Evolutionary conservation across 1,140 invertebrate species (phyloP).

Genomic region (Oncopeltus fasciatus): DNA sequence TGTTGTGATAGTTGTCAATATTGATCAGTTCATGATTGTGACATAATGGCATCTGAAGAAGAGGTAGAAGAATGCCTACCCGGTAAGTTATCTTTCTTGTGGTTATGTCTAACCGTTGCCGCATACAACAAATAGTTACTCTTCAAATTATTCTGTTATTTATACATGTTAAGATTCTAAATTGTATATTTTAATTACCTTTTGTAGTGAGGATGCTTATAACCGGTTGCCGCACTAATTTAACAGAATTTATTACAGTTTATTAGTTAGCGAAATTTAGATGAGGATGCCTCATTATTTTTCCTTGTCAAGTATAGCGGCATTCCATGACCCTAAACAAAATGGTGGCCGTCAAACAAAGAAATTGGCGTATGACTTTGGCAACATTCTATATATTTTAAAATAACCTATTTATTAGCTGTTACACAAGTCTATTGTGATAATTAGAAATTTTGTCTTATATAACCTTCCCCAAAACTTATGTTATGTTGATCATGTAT

Average conservation of each 20-base stretch:
- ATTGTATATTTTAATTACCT: no score
- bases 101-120: constrained; percentile 10
- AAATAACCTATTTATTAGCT: background rate
- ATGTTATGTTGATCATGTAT: no score
- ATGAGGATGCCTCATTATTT: constrained; percentile 32
- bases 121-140: constrained; percentile 12
- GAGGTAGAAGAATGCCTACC: constrained; percentile 9
- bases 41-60: constrained; percentile 13
- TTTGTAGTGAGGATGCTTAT: no score
- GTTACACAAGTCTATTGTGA: background rate
- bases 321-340: constrained; percentile 41
- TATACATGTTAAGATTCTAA: background rate
- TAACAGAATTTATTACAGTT: no score
- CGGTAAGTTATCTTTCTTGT: constrained; percentile 1
- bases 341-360: constrained; percentile 54
- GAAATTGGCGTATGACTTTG: constrained; percentile 17
- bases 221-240: no score
- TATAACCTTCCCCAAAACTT: constrained; percentile 13
- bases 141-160: background rate
- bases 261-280: constrained; percentile 9
- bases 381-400: background rate
- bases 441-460: background rate
- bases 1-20: background rate
- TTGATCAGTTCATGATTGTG: background rate
- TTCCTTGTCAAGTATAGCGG: constrained; percentile 33